phyloP scores from a whole-genome alignment of 2,797 vertebrate species.

The Urophycis tenuis region DNA sequence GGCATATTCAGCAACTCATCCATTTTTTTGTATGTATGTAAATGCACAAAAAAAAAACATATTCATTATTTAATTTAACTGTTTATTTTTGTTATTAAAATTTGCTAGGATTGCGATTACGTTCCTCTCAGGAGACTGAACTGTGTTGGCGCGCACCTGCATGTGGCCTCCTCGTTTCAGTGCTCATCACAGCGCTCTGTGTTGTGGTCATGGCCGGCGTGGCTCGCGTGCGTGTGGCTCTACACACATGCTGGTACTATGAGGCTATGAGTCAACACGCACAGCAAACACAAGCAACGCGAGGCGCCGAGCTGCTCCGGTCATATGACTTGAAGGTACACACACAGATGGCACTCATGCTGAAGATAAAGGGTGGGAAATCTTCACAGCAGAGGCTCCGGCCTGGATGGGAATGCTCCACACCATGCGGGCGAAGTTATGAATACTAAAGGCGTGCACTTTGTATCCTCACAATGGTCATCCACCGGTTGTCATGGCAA shows the following conservation, averaged over 20 bases:
- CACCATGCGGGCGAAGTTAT: not conserved
- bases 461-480: not conserved
- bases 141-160: not conserved
- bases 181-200: too few relatives aligned
- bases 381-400: not conserved
- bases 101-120: not conserved
- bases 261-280: too few relatives aligned
- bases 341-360: not conserved
- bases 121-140: not conserved
- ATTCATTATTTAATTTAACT: not conserved
- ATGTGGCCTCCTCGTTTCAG: not conserved
- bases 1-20: not conserved
- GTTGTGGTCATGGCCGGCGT: too few relatives aligned
- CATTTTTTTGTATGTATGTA: not conserved
- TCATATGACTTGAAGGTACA: too few relatives aligned
- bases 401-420: not conserved
- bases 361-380: not conserved
- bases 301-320: too few relatives aligned
- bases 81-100: not conserved
- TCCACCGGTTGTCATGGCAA: not conserved
- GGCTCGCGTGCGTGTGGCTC: too few relatives aligned
- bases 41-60: not conserved
- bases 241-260: too few relatives aligned
- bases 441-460: not conserved
- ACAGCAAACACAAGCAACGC: too few relatives aligned